phyloP scores from a whole-genome alignment of 2,113 vertebrate genomes.

The Xiphias gladius region DNA sequence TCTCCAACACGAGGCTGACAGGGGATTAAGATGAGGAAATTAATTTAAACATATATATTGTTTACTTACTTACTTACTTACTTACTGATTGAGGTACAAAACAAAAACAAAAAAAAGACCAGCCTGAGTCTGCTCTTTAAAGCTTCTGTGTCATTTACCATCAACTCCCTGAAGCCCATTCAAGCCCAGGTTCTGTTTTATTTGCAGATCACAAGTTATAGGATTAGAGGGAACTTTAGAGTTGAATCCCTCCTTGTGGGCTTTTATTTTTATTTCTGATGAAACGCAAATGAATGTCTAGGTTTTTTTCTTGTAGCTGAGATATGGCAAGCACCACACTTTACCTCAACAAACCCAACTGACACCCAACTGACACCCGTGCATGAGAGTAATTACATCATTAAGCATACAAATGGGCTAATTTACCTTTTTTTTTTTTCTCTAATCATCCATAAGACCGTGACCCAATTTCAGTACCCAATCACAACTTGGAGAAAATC shows the following conservation, averaged over 20 bases:
- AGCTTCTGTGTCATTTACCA: neutral
- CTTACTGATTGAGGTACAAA: neutral
- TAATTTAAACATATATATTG: neutral
- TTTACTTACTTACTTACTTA: neutral
- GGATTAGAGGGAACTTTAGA: neutral
- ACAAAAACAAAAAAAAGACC: neutral
- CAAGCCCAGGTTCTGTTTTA: too few species aligned
- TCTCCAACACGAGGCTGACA: neutral
- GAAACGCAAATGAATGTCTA: neutral
- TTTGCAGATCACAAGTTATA: too few species aligned
- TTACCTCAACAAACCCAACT: neutral
- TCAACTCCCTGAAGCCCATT: neutral
- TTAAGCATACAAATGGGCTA: conserved; percentile 56
- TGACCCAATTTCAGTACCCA: conserved; percentile 72
- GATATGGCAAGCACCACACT: neutral
- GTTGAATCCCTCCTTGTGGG: neutral
- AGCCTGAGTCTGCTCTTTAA: neutral
- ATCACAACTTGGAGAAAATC: conserved; percentile 57
- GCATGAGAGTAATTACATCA: conserved; percentile 61
- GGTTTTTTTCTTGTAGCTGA: neutral
- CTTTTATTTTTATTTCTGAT: neutral
- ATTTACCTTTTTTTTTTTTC: conserved; percentile 19
- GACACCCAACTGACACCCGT: conserved; percentile 1
- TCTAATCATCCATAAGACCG: conserved; percentile 1
- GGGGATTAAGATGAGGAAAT: neutral